Evolutionary conservation across 2,113 vertebrate species (phyloP).

Genomic region (Ondatra zibethicus): DNA sequence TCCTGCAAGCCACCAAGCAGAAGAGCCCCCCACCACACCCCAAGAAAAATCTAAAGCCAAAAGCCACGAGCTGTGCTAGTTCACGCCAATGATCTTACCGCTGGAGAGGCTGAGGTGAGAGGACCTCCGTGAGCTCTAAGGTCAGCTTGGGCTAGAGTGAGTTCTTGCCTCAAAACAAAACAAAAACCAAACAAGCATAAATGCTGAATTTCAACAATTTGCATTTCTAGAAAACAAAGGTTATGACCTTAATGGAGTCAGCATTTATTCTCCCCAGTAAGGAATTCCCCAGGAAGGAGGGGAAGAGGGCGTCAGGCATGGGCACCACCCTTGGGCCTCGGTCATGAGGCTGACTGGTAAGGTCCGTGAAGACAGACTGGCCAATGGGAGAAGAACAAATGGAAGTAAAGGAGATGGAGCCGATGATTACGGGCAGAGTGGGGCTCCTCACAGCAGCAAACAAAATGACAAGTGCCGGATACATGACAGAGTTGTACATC

Average conservation of each 20-base stretch:
- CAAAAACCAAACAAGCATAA: not conserved
- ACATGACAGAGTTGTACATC: not conserved
- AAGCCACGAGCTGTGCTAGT: not conserved
- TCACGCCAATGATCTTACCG: not conserved
- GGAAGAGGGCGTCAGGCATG: not conserved
- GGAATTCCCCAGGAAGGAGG: not conserved
- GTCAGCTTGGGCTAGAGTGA: not conserved
- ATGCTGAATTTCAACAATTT: not conserved
- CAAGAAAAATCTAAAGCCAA: not conserved
- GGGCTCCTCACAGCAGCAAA: not conserved
- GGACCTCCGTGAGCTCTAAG: not conserved
- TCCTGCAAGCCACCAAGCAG: slow-evolving; percentile 38
- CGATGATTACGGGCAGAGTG: not conserved
- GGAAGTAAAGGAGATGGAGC: not conserved
- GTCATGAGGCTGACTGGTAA: not conserved
- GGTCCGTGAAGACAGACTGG: not conserved
- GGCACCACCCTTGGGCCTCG: not conserved
- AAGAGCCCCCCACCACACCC: not conserved
- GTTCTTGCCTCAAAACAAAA: not conserved
- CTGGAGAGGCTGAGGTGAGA: not conserved
- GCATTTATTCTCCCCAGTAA: not conserved
- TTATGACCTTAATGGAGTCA: not conserved
- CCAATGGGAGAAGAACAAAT: slow-evolving; percentile 1
- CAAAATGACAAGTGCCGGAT: not conserved
- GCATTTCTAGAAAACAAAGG: slow-evolving; percentile 41